phyloP scores from a whole-genome alignment of 2,797 vertebrate species.

The Dicrostonyx torquatus region DNA sequence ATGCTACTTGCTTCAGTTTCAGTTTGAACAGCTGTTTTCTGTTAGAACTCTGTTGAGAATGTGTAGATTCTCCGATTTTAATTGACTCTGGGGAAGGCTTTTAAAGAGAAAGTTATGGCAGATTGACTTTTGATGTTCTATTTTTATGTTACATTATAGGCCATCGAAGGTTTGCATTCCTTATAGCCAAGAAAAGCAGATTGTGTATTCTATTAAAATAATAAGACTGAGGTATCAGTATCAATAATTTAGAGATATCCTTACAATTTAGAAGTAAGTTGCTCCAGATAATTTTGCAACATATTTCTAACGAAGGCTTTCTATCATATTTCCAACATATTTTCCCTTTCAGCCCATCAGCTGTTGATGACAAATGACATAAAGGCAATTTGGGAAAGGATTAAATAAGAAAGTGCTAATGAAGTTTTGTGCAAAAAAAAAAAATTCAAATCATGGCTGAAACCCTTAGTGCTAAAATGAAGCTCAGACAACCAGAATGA shows the following conservation, averaged over 20 bases:
- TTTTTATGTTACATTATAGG: conserved; percentile 36
- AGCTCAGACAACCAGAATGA: conserved; percentile 33
- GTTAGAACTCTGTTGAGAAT: conserved; percentile 63
- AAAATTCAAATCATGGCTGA: background rate
- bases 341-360: conserved; percentile 49
- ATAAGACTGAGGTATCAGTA: conserved; percentile 18
- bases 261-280: conserved; percentile 34
- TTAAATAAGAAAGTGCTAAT: conserved; percentile 26
- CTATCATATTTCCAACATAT: conserved; percentile 9
- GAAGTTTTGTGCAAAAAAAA: conserved; percentile 34
- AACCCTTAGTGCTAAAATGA: conserved; percentile 33
- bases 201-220: conserved; percentile 64
- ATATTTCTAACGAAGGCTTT: conserved; percentile 43
- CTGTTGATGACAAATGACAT: conserved; percentile 5
- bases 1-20: conserved; percentile 70
- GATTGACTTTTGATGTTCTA: conserved; percentile 52
- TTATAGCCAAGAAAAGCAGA: conserved; percentile 42
- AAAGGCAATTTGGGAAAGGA: background rate
- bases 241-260: conserved; percentile 38
- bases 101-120: conserved; percentile 37
- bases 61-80: conserved; percentile 63
- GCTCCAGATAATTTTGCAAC: conserved; percentile 28
- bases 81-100: conserved; percentile 55
- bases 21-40: conserved; percentile 79
- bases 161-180: background rate